Evolutionary conservation across 2,113 vertebrate species (phyloP).

Genomic region (Syngnathus typhle): DNA sequence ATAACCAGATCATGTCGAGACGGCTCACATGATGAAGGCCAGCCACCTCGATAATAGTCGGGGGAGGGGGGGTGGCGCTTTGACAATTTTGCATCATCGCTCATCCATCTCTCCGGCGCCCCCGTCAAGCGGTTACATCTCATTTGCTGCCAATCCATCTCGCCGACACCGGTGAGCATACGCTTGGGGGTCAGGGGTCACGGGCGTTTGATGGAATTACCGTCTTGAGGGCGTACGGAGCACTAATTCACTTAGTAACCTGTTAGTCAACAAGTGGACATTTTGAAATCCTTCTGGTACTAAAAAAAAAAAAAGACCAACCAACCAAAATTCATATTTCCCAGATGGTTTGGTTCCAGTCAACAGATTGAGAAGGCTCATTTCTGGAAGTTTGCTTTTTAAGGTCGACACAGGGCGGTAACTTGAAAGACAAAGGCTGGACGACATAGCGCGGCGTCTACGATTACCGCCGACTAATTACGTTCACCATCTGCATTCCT

Average conservation of each 20-base stretch:
- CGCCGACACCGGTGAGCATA: slow-evolving; percentile 45
- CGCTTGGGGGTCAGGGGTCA: slow-evolving; percentile 34
- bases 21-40: slow-evolving; percentile 35
- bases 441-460: not conserved
- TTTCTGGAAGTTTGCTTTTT: not conserved
- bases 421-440: not conserved
- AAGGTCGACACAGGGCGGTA: not conserved
- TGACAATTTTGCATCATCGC: slow-evolving; percentile 18
- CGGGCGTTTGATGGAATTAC: slow-evolving; percentile 49
- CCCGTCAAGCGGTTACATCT: slow-evolving; percentile 34
- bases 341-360: not conserved
- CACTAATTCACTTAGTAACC: slow-evolving; percentile 26
- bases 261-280: not conserved
- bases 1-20: slow-evolving; percentile 41
- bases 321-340: not conserved
- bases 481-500: slow-evolving; percentile 3
- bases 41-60: slow-evolving; percentile 39
- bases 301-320: not conserved
- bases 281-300: not conserved
- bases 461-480: not conserved
- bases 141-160: slow-evolving; percentile 50
- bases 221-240: slow-evolving; percentile 30
- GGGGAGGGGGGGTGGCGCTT: slow-evolving; percentile 3
- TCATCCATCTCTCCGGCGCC: not conserved
- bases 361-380: not conserved